A percentile compares a stretch with the other conserved stretches of the same genome.
Evolutionary conservation across 2,888 invertebrate genomes (phyloP).

Genomic region (Bombylius major): DNA sequence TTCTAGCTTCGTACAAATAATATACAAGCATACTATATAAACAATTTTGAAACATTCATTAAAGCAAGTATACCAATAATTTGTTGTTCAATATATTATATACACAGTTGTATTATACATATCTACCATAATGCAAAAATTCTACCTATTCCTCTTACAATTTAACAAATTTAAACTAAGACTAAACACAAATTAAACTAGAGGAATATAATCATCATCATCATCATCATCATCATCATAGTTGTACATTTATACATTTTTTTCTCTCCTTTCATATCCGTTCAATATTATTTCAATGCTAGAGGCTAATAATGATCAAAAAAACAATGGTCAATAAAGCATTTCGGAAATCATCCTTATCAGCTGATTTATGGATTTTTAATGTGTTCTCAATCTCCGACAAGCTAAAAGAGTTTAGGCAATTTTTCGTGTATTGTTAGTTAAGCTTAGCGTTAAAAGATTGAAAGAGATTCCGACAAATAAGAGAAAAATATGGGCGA

Average conservation of each 20-base stretch:
- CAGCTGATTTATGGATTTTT: conserved; percentile 39
- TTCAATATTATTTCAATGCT: not conserved
- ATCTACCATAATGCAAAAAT: too few species aligned
- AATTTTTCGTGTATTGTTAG: not conserved
- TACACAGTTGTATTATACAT: too few species aligned
- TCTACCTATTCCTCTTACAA: too few species aligned
- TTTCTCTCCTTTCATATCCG: not conserved
- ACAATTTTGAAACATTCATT: too few species aligned
- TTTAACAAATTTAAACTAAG: too few species aligned
- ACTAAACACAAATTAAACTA: too few species aligned
- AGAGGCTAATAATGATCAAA: not conserved
- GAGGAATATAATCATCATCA: not conserved
- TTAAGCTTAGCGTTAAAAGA: conserved; percentile 9
- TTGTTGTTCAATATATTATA: too few species aligned
- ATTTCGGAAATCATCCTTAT: conserved; percentile 38
- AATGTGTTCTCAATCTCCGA: conserved; percentile 37
- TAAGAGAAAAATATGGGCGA: conserved; percentile 12
- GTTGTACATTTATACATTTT: not conserved
- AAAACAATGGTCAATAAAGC: conserved; percentile 38
- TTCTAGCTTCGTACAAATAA: too few species aligned
- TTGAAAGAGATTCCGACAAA: conserved; percentile 16
- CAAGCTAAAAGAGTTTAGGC: conserved; percentile 9
- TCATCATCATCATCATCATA: not conserved
- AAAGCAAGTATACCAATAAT: too few species aligned
- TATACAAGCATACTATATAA: too few species aligned